Evolutionary conservation across 2,797 vertebrate genomes (phyloP), one percentile per base, ranked within the genome.

Genomic region (Sebastes steindachneri): DNA sequence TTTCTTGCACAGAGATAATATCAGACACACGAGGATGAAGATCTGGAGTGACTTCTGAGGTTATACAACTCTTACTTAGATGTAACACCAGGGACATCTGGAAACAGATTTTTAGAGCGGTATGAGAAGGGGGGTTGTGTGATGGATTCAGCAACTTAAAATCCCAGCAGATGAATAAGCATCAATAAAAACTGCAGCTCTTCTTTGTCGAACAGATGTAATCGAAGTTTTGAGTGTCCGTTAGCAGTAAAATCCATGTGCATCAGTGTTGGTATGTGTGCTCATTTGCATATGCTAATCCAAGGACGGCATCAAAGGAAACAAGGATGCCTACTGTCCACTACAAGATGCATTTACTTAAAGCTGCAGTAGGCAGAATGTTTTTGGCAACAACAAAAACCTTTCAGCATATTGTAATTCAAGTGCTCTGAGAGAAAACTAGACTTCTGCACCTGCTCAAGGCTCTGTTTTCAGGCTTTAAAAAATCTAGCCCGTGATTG

Each of bases 141-240:
- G 68, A 87, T 71, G 77, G 55, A 72, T 76, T 62, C 31, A 70
- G 75, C 55, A 81, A 86, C 65, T 69, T 55, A 77, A 86, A 88
- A 53, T 70, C 23, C 7, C 5, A 76, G 67, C 73, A 83, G 68
- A 75, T 84, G 72, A 83, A 65, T 60, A 75, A 70, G 7, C 9
- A 23, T 35, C 26, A 55, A 73, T 66, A 58, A 89, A 91, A 92
- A 89, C 86, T 90, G 85, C 87, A 91, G 88, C 91, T 91, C 82
- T 83, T 5, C 17, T 68, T 57, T 59, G n/a, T 15, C 45, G 17
- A 58, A 33, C 21, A 72, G n/a, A 71, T 19, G 64, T 26, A 17
- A 12, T 68, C 8, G 2, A 12, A 35, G 45, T 51, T 77, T 53
- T 23, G 7, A 63, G 26, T 41, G 17, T 57, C n/a, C 12, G 4